These are phyloP conservation scores for Etheostoma nigrum DNA, from an alignment of 2,797 vertebrate species.

Conservation along the genomic window DNA sequence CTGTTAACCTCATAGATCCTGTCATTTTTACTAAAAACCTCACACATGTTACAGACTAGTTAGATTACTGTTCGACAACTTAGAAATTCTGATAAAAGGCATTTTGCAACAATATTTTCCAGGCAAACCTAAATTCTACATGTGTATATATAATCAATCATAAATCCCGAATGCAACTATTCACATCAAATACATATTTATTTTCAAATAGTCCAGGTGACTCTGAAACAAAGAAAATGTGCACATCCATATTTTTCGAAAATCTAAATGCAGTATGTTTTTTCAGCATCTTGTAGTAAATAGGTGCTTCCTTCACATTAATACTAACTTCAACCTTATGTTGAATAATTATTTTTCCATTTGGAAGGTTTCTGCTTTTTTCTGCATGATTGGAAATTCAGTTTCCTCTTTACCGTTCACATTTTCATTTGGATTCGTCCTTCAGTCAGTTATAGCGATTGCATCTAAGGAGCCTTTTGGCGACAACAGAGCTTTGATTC, in stretches of 20 bases:
- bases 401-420: slow-evolving; percentile 32
- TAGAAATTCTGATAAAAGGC: not conserved
- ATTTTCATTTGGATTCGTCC: slow-evolving; percentile 47
- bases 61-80: not conserved
- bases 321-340: too few species aligned
- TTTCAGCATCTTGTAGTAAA: not conserved
- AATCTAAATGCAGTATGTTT: not conserved
- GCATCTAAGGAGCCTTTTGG: slow-evolving; percentile 64
- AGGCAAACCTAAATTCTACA: not conserved
- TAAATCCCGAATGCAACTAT: not conserved
- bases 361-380: not conserved
- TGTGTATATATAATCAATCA: not conserved
- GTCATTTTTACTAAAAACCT: not conserved
- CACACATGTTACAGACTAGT: not conserved
- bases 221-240: not conserved
- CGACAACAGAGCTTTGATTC: slow-evolving; percentile 73
- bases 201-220: not conserved
- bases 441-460: slow-evolving; percentile 57
- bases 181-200: not conserved
- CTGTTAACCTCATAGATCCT: not conserved
- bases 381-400: slow-evolving; percentile 28
- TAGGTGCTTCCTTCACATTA: not conserved
- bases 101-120: not conserved
- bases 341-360: not conserved
- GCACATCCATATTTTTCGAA: not conserved